Conservation (phyloP, 1,140 invertebrate genomes). For the Drosophila melanogaster region DNA sequence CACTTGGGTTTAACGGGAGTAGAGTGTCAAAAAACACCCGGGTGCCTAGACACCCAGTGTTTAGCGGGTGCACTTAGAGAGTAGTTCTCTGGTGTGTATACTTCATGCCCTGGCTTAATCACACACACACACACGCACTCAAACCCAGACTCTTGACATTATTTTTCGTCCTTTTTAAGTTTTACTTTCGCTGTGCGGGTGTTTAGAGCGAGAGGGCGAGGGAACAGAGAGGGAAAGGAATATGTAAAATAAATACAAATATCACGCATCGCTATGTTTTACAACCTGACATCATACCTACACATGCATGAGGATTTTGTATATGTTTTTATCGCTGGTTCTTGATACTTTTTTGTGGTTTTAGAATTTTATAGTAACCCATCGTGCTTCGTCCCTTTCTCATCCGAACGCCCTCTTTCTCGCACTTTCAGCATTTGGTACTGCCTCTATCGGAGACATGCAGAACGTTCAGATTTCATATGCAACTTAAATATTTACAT, state of each 20-base stretch:
- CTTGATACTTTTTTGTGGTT: constrained; percentile 60
- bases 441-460: constrained; percentile 68
- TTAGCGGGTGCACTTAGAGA: neutral
- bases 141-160: constrained; percentile 51
- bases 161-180: constrained; percentile 57
- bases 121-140: constrained; percentile 2
- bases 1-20: too few species aligned
- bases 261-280: constrained; percentile 71
- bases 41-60: too few species aligned
- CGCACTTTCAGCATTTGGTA: constrained; percentile 14
- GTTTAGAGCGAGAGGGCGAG: neutral
- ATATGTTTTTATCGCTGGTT: constrained; percentile 56
- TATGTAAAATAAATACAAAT: constrained; percentile 68
- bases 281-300: constrained; percentile 59
- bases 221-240: neutral
- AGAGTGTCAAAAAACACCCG: too few species aligned
- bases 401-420: neutral
- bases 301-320: constrained; percentile 34
- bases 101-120: constrained; percentile 15
- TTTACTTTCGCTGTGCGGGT: constrained; percentile 25
- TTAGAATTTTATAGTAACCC: constrained; percentile 69
- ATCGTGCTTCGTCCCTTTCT: neutral
- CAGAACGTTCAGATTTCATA: constrained; percentile 72
- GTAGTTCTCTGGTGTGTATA: constrained; percentile 26
- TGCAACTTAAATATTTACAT: constrained; percentile 81